Evolutionary conservation across 2,797 vertebrate species (phyloP).

Genomic region (Gymnothorax javanicus): DNA sequence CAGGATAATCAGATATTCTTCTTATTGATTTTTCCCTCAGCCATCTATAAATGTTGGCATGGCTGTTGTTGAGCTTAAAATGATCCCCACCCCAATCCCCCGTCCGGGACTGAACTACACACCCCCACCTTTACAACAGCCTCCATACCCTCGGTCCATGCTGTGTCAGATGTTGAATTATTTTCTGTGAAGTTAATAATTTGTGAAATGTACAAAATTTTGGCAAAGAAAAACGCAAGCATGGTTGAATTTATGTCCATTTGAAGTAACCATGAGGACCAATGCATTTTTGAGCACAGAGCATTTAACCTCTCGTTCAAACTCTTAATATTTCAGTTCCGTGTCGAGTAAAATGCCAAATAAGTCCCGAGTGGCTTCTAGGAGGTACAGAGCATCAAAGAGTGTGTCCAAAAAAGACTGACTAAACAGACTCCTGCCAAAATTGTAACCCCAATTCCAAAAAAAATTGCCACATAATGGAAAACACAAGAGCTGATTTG

Average conservation of each 20-base stretch:
- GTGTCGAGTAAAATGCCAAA: background rate
- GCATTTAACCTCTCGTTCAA: too few species aligned
- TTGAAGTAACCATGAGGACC: background rate
- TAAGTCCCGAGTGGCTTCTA: background rate
- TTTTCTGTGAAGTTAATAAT: background rate
- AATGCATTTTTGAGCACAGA: background rate
- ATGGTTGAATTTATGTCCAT: background rate
- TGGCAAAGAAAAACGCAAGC: background rate
- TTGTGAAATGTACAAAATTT: background rate
- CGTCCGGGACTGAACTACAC: too few species aligned
- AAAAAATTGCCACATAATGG: too few species aligned
- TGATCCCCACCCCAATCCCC: too few species aligned
- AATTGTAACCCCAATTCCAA: background rate
- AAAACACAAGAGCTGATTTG: too few species aligned
- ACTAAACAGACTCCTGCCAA: background rate
- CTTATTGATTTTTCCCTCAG: too few species aligned
- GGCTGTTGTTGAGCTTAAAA: too few species aligned
- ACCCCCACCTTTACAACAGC: too few species aligned
- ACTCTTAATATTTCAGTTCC: background rate
- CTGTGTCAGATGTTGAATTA: background rate
- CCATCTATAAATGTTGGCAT: too few species aligned
- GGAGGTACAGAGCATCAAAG: background rate
- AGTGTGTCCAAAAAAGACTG: background rate
- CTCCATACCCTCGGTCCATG: background rate
- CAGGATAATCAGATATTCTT: too few species aligned